Base-by-base conservation (phyloP, 2,113 vertebrate genomes). In the Xyrauchen texanus region DNA sequence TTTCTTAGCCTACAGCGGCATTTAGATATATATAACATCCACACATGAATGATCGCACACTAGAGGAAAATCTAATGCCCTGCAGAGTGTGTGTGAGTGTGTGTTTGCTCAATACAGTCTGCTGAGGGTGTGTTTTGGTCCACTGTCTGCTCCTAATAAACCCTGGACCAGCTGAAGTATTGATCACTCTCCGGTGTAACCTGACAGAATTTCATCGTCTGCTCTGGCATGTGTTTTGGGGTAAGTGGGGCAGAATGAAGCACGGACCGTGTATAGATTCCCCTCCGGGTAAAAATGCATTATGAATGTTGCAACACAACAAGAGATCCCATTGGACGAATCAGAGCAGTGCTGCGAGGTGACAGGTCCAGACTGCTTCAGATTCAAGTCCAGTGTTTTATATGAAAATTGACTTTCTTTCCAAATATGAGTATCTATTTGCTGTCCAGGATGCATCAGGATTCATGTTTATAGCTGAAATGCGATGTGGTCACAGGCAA, bases 201-300 rank as follows among this genome's bases (percentile, higher is more conserved):
- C 60, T 60, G 69, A 72, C 69, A 72, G 69, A 60, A 7, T 55
- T 72, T 72, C 55, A 72, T 60, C 45, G 55, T 72, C 11, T 72
- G 58, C 55, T 72, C 69, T 72, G 0, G 6, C 4, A 2, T 7
- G 13, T 70, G 52, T 70, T 21, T n/a, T 70, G 34, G 34, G 46
- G 53, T 60, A 60, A 72, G 69, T 72, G 55, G 69, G 15, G 44
- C 55, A 72, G 69, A 72, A 72, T 58, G n/a, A 72, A 72, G n/a
- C 42, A 60, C 44, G 47, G 44, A 60, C 69, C 42, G 8, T 60
- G 55, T 11, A 60, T 60, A 72, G 58, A 58, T 60, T 11, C 53
- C 55, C 69, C 42, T 72, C 13, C 5, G 13, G 55, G 55, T 47
- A 60, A 47, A 72, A 60, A 60, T 16, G 16, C 5, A 72, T 72